Evolutionary conservation across 37 sponge, comb jelly and placozoan genomes (phyloP), one percentile per base, ranked within the genome.

Genomic region (Aplysina aerophoba): DNA sequence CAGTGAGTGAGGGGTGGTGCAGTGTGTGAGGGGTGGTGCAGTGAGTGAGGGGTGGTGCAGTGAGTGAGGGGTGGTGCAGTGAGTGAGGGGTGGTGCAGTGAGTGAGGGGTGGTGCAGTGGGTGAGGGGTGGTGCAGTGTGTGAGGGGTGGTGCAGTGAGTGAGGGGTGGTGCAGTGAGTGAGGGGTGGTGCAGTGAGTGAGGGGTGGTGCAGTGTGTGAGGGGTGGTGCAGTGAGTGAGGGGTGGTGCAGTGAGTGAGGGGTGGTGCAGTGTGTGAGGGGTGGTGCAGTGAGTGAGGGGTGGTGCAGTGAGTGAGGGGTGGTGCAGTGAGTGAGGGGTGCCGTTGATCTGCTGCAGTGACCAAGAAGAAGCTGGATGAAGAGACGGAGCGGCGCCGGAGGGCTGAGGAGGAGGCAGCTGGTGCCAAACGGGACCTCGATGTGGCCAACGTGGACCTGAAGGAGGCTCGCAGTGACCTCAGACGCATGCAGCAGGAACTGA

Each of bases 371-470:
- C 79, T 94, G 25, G 80, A 83, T 34, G 83, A 84, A 5, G 95
- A 92, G 85, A 34, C 19, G 22, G 61, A 65, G 0, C 31, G 84
- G 41, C 85, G 85, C 55, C n/a, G 41, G 31, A 50, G 58, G 40
- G 89, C 85, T 2, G 83, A 86, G 44, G 77, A 72, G 58, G 36
- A 84, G 28, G 79, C 69, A 31, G 86, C 80, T 22, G 20, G 17
- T 22, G 84, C 87, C 6, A 87, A 87, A 58, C 90, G 85, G 57
- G 88, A 85, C 50, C 50, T 50, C 62, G 84, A 89, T 38, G 84
- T 86, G 78, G 34, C 86, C 55, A 22, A 64, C 21, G 66, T 91
- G 36, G 95, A 95, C 81, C 36, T 95, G 69, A 88, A 91, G 65
- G 85, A 84, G 14, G 57, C 90, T 5, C 37, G 81, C 19, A 84